These are phyloP conservation scores for Nudaria mundana DNA, from an alignment of 2,888 invertebrate species.

Conservation along the genomic window DNA sequence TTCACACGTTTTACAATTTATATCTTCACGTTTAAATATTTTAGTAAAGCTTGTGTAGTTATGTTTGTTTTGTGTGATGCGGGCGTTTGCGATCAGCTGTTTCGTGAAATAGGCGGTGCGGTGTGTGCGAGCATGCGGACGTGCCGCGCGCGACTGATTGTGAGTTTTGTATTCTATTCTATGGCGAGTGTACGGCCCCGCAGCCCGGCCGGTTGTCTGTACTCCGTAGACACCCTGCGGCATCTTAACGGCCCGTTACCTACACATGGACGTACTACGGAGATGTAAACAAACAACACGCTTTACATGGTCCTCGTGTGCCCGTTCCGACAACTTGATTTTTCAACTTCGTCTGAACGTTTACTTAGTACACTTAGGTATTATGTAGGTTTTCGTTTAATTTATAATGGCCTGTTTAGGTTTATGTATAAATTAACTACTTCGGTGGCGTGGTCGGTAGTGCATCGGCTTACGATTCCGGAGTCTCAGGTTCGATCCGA, in stretches of 20 bases:
- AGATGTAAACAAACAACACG: constrained; percentile 73
- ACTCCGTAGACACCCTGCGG: constrained; percentile 44
- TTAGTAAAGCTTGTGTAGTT: constrained; percentile 37
- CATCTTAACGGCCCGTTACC: constrained; percentile 61
- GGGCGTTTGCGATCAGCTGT: constrained; percentile 65
- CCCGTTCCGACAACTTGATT: constrained; percentile 24
- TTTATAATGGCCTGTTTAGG: too few relatives aligned
- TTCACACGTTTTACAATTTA: constrained; percentile 18
- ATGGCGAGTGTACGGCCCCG: constrained; percentile 8
- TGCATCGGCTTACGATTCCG: too few relatives aligned
- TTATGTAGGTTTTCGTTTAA: too few relatives aligned
- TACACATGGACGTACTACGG: constrained; percentile 69
- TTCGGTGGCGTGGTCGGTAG: too few relatives aligned
- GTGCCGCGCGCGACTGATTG: constrained; percentile 72
- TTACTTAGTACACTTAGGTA: too few relatives aligned
- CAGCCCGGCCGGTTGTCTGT: constrained; percentile 18
- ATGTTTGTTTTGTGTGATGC: constrained; percentile 50
- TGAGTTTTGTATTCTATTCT: constrained; percentile 25
- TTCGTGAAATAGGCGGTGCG: constrained; percentile 35
- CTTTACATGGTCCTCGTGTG: constrained; percentile 34
- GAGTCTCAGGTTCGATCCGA: too few relatives aligned
- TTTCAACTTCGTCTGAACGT: constrained; percentile 21
- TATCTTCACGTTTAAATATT: constrained; percentile 21
- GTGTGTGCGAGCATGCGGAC: constrained; percentile 53
- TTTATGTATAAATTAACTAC: too few relatives aligned